A percentile compares a stretch with the other conserved stretches of the same genome.
Conservation (phyloP, 2,888 invertebrate species). For the Gastrophysa polygoni region DNA sequence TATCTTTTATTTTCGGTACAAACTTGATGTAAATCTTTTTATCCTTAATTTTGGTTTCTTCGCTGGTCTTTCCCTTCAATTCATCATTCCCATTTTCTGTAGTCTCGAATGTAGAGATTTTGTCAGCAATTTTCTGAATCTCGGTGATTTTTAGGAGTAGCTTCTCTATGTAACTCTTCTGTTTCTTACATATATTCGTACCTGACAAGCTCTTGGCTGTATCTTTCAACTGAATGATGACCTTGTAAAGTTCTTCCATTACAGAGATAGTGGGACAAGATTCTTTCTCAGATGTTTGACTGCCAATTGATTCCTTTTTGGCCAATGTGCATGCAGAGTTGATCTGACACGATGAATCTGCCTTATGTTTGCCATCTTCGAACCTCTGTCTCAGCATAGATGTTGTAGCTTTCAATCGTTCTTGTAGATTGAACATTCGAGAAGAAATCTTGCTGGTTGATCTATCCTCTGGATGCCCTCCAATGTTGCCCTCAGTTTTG, state of each 20-base stretch:
- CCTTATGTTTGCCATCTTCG: conserved; percentile 18
- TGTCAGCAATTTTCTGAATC: conserved; percentile 28
- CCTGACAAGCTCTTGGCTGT: conserved; percentile 20
- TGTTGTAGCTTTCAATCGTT: conserved; percentile 30
- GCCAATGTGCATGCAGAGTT: not conserved
- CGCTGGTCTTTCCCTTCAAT: conserved; percentile 4
- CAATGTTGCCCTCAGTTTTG: not conserved
- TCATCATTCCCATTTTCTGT: not conserved
- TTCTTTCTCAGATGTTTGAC: conserved; percentile 2
- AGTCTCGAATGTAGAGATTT: conserved; percentile 15
- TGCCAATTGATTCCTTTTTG: not conserved
- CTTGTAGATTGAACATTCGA: conserved; percentile 24
- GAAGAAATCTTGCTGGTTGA: conserved; percentile 20
- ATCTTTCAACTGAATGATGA: conserved; percentile 28
- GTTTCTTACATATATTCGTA: conserved; percentile 12
- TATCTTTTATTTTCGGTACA: conserved; percentile 25
- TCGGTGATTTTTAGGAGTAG: conserved; percentile 27
- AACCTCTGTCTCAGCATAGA: conserved; percentile 27
- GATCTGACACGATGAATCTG: not conserved
- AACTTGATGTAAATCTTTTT: conserved; percentile 38
- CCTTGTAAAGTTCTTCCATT: conserved; percentile 26
- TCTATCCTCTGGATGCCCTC: not conserved
- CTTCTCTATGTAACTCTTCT: conserved; percentile 26
- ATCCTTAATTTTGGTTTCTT: conserved; percentile 20
- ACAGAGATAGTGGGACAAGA: conserved; percentile 5